Conservation (phyloP, 2,797 vertebrate species). For the Columba guinea region DNA sequence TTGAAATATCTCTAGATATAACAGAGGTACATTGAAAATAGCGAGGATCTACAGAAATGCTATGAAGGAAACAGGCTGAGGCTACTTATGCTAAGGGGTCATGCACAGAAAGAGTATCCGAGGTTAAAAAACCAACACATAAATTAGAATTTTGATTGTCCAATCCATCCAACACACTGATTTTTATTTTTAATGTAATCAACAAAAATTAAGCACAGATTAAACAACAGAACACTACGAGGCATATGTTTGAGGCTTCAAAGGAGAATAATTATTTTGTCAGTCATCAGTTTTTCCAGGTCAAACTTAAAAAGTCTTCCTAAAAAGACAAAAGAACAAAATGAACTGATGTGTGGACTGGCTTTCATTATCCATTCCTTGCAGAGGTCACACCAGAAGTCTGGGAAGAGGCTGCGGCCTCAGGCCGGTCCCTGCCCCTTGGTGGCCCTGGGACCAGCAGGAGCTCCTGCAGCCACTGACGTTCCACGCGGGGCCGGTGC, state of each 20-base stretch:
- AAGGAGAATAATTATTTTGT: slow-evolving; percentile 2
- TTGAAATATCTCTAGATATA: neutral
- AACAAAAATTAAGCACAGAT: slow-evolving; percentile 63
- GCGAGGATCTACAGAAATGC: neutral
- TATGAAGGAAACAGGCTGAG: neutral
- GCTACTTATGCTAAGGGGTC: slow-evolving; percentile 7
- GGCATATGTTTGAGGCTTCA: slow-evolving; percentile 33
- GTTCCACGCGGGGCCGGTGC: neutral
- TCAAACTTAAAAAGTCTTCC: slow-evolving; percentile 43
- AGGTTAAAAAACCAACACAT: slow-evolving; percentile 16
- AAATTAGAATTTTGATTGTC: slow-evolving; percentile 57
- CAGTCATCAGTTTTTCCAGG: slow-evolving; percentile 43
- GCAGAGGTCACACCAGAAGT: neutral
- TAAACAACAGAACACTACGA: slow-evolving; percentile 56
- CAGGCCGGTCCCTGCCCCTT: neutral
- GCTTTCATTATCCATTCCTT: slow-evolving; percentile 1
- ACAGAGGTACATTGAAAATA: neutral
- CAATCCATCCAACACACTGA: slow-evolving; percentile 36
- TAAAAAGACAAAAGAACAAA: slow-evolving; percentile 34
- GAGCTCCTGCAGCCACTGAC: slow-evolving; percentile 19
- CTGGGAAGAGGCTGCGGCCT: neutral
- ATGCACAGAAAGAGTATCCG: neutral
- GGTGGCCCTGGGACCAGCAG: neutral
- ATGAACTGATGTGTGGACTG: slow-evolving; percentile 18
- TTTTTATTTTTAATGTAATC: slow-evolving; percentile 74